Percentiles rank a stretch among this genome's conserved stretches.
phyloP scores from a whole-genome alignment of 2,113 vertebrate species.

The Isichthys henryi region DNA sequence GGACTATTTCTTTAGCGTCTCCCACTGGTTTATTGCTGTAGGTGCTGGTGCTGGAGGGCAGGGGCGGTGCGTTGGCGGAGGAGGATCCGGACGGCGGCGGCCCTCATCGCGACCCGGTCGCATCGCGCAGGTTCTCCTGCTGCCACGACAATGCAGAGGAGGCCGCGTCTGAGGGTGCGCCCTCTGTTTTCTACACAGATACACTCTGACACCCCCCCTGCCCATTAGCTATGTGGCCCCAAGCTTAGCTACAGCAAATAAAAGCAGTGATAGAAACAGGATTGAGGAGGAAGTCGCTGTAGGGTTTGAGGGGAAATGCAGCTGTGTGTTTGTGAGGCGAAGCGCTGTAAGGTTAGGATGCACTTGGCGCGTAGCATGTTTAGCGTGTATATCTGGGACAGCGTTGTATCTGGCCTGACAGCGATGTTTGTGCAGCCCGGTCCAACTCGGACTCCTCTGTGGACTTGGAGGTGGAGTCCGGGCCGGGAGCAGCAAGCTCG shows the following conservation, averaged over 20 bases:
- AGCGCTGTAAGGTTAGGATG: not conserved
- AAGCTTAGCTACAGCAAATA: not conserved
- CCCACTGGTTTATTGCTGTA: slow-evolving; percentile 37
- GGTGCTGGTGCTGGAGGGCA: slow-evolving; percentile 90
- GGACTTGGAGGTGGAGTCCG: slow-evolving; percentile 91
- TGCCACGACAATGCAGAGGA: slow-evolving; percentile 98
- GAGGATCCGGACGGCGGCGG: slow-evolving; percentile 84
- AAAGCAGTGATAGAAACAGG: not conserved
- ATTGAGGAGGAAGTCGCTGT: not conserved
- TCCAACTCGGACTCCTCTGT: slow-evolving; percentile 98
- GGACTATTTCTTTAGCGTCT: not conserved
- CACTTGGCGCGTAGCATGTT: not conserved
- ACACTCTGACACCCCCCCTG: not conserved
- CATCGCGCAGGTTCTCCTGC: slow-evolving; percentile 95
- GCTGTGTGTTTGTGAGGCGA: not conserved
- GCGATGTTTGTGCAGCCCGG: slow-evolving; percentile 41
- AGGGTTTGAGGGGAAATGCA: not conserved
- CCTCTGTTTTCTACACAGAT: not conserved
- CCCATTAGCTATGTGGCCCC: not conserved
- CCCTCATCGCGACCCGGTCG: slow-evolving; percentile 90
- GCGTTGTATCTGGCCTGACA: not conserved
- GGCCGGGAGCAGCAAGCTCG: slow-evolving; percentile 87
- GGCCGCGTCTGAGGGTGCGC: slow-evolving; percentile 10
- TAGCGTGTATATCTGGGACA: not conserved
- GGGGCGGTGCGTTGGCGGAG: slow-evolving; percentile 78